Base-by-base conservation (phyloP, 2,888 invertebrate species). In the Resseliella maxima region DNA sequence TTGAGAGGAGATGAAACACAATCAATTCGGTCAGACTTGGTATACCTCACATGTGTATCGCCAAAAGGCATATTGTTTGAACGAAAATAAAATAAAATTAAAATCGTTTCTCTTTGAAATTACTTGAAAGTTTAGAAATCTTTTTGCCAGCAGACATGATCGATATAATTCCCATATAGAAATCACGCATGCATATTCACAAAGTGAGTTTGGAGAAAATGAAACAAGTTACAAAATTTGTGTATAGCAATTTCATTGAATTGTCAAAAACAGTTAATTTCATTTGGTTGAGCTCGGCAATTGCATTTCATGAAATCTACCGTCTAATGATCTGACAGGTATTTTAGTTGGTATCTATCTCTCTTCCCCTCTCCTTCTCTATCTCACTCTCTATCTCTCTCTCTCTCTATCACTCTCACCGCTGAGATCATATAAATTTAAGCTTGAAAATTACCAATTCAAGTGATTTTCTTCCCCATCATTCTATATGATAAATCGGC, bases 21-120 rank as follows among this genome's bases (percentile, higher is more conserved):
- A 15, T 72, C 15, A 72, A 18, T 2, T 31, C 15, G 18, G 12
- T 10, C 15, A 35, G 31, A 35, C 27, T 0, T 21, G 72, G 31
- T 50, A 18, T 18, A 50, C 5, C 41, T 50, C 24, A 8, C 3
- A 24, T 59, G 24, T n/a, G n/a, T n/a, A 59, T 2, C 12, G 59
- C 59, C 59, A 24, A 24, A 24, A 72, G 72, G 72, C 31, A 72
- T 10, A 59, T 59, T 59, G n/a, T 59, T 59, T 72, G 31, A 72
- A 15, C 15, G 31, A 15, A 27, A 59, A 24, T 3, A n/a, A 35
- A 35, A 59, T n/a, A 5, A 59, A 24, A 59, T 59, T 59, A 24
- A 59, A 59, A 59, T 3, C 5, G 59, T 24, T n/a, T n/a, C 59
- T 24, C 24, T 59, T 72, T 35, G 35, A 72, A 31, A 12, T 31